phyloP scores from a whole-genome alignment of 64 coral and sea anemone species.

The Porites lutea region DNA sequence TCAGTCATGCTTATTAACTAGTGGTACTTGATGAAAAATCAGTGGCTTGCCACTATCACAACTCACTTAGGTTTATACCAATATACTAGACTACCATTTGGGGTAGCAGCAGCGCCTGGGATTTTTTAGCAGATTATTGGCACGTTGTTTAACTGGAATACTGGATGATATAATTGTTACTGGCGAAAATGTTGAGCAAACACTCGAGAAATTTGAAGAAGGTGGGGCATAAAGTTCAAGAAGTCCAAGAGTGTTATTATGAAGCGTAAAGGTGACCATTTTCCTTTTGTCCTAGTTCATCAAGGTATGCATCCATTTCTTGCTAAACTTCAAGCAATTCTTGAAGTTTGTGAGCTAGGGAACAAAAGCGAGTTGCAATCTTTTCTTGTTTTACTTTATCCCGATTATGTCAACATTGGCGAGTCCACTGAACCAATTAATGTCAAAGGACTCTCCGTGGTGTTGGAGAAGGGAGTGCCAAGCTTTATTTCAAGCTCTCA shows the following conservation, averaged over 20 bases:
- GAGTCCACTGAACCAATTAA: slow-evolving; percentile 10
- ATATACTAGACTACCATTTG: slow-evolving; percentile 65
- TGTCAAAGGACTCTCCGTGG: slow-evolving; percentile 29
- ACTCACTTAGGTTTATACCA: slow-evolving; percentile 51
- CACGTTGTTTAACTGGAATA: slow-evolving; percentile 6
- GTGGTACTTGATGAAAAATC: slow-evolving; percentile 27
- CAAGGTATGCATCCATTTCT: slow-evolving; percentile 22
- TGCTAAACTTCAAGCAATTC: slow-evolving; percentile 9
- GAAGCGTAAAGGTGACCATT: slow-evolving; percentile 21
- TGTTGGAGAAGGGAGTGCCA: slow-evolving; percentile 32
- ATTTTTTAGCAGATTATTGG: slow-evolving; percentile 47
- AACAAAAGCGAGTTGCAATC: slow-evolving; percentile 23
- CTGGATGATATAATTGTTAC: slow-evolving; percentile 69
- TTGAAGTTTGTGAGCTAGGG: slow-evolving; percentile 3
- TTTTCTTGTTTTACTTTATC: slow-evolving; percentile 50
- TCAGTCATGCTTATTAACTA: slow-evolving; percentile 67
- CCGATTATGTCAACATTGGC: slow-evolving; percentile 15
- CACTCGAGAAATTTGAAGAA: slow-evolving; percentile 18
- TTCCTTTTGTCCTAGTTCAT: neutral
- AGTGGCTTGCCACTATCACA: slow-evolving; percentile 48
- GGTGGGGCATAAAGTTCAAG: slow-evolving; percentile 34
- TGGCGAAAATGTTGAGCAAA: neutral
- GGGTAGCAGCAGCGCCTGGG: slow-evolving; percentile 38
- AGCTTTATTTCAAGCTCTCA: slow-evolving; percentile 18
- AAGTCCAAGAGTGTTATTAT: slow-evolving; percentile 49